Evolutionary conservation across 2,888 invertebrate genomes (phyloP).

Genomic region (Yponomeuta plumbellus): DNA sequence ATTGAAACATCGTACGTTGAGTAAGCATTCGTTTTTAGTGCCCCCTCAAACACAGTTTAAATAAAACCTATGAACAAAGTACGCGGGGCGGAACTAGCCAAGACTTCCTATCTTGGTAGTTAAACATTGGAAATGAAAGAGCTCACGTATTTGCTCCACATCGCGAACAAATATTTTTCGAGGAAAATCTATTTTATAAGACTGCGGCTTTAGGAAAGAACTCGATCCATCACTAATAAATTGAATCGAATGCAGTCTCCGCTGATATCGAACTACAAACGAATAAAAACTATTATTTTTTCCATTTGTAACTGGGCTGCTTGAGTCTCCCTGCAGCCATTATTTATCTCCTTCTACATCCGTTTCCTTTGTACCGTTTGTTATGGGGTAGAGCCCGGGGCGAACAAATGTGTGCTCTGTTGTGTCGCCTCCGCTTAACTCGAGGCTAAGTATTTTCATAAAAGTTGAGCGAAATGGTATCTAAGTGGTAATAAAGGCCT

Average conservation of each 20-base stretch:
- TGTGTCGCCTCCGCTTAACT: slow-evolving; percentile 33
- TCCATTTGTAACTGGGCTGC: slow-evolving; percentile 18
- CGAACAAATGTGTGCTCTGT: slow-evolving; percentile 51
- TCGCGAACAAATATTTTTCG: neutral
- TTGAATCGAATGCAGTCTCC: neutral
- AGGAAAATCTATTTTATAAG: neutral
- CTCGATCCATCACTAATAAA: neutral
- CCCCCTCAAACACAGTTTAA: too few species aligned
- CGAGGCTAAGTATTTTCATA: slow-evolving; percentile 39
- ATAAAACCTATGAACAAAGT: too few species aligned
- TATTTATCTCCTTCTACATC: slow-evolving; percentile 54
- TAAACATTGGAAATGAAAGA: neutral
- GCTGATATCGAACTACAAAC: neutral
- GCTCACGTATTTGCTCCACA: neutral
- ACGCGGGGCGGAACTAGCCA: neutral
- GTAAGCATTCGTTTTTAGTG: too few species aligned
- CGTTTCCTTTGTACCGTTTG: slow-evolving; percentile 56
- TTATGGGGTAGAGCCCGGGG: slow-evolving; percentile 41
- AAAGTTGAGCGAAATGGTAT: slow-evolving; percentile 33
- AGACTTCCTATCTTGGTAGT: neutral
- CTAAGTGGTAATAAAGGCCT: slow-evolving; percentile 13
- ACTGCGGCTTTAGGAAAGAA: neutral
- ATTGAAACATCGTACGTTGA: too few species aligned
- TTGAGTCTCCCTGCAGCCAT: slow-evolving; percentile 26
- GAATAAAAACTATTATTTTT: neutral